A percentile compares a stretch with the other conserved stretches of the same genome.
phyloP scores from a whole-genome alignment of 2,113 vertebrate genomes.

The Rousettus leschenaultii region DNA sequence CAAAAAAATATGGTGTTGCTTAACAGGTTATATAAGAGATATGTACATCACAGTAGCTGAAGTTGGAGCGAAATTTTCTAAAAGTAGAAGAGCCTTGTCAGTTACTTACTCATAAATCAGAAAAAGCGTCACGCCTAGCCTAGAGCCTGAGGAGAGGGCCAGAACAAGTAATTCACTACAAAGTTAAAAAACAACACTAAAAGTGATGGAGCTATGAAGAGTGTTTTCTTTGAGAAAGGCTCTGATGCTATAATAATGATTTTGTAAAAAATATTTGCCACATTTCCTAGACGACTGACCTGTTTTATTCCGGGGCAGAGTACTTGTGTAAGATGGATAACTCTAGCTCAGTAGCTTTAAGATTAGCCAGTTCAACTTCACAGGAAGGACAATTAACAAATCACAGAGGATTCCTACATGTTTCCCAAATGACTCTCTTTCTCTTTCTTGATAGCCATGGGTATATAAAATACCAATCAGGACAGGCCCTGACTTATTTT shows the following conservation, averaged over 20 bases:
- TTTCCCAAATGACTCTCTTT: not conserved
- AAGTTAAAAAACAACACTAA: not conserved
- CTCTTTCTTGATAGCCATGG: not conserved
- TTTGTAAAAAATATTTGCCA: not conserved
- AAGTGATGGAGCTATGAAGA: not conserved
- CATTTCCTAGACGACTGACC: not conserved
- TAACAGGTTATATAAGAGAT: not conserved
- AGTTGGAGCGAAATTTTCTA: not conserved
- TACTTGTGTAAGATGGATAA: not conserved
- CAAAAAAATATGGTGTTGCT: not conserved
- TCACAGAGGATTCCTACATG: not conserved
- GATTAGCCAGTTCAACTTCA: not conserved
- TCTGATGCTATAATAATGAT: not conserved
- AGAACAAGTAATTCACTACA: not conserved
- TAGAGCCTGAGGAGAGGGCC: not conserved
- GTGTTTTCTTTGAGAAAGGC: not conserved
- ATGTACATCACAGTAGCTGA: not conserved
- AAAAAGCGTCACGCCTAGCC: not conserved
- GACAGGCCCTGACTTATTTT: not conserved
- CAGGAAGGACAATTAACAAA: not conserved
- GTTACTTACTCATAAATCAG: not conserved
- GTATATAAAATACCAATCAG: not conserved
- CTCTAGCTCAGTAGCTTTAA: not conserved
- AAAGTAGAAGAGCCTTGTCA: not conserved
- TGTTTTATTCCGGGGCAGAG: not conserved